Conservation (phyloP, 2,113 vertebrate genomes). For the Albula goreensis region DNA sequence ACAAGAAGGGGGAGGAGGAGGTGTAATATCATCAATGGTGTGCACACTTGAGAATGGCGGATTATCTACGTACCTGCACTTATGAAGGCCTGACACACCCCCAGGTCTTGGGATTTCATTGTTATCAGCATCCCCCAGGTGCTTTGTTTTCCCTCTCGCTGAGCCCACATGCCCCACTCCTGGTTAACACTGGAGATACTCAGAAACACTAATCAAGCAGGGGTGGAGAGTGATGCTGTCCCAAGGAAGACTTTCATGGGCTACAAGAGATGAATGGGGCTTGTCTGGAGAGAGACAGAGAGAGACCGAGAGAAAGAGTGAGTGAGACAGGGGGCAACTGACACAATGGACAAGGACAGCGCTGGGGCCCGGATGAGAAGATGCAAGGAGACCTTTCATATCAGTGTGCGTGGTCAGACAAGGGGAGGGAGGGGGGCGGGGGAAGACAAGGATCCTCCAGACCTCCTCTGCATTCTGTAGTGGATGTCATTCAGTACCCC, state of each 20-base stretch:
- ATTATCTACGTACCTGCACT: constrained; percentile 44
- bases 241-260: constrained; percentile 41
- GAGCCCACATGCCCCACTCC: constrained; percentile 49
- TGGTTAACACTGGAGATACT: constrained; percentile 48
- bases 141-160: constrained; percentile 25
- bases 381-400: neutral
- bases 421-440: neutral
- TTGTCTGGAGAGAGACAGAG: neutral
- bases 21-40: constrained; percentile 49
- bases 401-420: neutral
- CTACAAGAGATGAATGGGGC: constrained; percentile 27
- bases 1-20: constrained; percentile 37
- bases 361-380: constrained; percentile 12
- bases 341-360: constrained; percentile 27
- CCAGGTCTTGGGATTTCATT: constrained; percentile 42
- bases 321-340: neutral
- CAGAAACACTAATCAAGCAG: constrained; percentile 44
- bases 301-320: too few relatives aligned
- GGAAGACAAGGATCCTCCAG: constrained; percentile 37
- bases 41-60: constrained; percentile 40
- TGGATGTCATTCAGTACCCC: constrained; percentile 27
- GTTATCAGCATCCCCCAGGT: constrained; percentile 21
- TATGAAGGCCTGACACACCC: constrained; percentile 41
- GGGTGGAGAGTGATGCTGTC: constrained; percentile 36
- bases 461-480: constrained; percentile 15